Conservation (phyloP, 2,113 vertebrate genomes). For the Vulpes vulpes region DNA sequence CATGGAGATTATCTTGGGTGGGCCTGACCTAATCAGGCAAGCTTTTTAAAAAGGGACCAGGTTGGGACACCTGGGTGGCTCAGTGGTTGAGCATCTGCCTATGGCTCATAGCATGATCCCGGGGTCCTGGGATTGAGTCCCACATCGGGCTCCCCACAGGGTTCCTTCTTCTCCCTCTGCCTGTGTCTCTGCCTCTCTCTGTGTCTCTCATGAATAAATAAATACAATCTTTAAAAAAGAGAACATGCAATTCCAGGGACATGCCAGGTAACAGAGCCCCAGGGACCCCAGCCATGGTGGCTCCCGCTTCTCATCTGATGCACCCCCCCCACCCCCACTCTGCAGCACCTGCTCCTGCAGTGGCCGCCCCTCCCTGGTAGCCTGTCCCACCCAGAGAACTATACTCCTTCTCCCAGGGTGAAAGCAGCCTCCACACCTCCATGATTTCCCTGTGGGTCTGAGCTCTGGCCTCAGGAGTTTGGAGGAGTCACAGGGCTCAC, state of each 20-base stretch:
- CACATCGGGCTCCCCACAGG: too few relatives aligned
- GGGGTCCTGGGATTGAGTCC: too few relatives aligned
- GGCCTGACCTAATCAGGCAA: not conserved
- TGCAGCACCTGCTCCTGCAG: accelerated
- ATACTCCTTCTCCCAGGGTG: accelerated
- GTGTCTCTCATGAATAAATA: too few relatives aligned
- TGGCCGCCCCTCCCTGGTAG: not conserved
- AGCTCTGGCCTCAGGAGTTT: not conserved
- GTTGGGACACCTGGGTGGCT: too few relatives aligned
- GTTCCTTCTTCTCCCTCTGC: too few relatives aligned
- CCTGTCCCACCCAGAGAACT: accelerated
- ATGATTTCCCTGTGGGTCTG: not conserved
- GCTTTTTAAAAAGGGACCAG: not conserved
- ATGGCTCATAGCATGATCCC: too few relatives aligned
- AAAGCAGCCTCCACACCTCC: not conserved
- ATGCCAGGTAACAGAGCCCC: accelerated
- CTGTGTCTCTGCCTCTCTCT: too few relatives aligned
- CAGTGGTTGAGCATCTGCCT: too few relatives aligned
- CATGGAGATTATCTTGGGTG: accelerated
- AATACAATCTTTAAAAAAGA: too few relatives aligned
- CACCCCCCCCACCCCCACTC: not conserved
- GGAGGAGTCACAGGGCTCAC: not conserved
- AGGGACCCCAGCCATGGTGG: not conserved
- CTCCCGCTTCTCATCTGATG: accelerated
- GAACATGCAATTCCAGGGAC: accelerated